Percentiles rank a stretch among this genome's conserved stretches.
Evolutionary conservation across 1,140 invertebrate genomes (phyloP).

Genomic region (Zaprionus ornatus): DNA sequence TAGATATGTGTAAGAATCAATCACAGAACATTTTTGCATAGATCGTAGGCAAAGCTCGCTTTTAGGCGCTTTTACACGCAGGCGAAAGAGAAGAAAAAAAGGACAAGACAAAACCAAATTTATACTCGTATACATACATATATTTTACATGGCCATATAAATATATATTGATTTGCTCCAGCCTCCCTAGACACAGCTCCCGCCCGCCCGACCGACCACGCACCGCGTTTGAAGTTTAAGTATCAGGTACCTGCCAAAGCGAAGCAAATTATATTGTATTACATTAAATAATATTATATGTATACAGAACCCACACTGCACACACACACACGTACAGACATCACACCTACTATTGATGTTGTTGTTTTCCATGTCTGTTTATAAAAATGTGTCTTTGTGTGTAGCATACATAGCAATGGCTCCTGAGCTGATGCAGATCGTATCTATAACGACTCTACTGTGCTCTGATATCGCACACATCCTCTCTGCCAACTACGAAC

Average conservation of each 20-base stretch:
- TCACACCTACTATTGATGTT: conserved; percentile 46
- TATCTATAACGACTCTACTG: neutral
- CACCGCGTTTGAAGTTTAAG: conserved; percentile 69
- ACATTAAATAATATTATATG: conserved; percentile 36
- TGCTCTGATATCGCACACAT: neutral
- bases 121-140: conserved; percentile 16
- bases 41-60: conserved; percentile 72
- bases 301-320: conserved; percentile 30
- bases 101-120: conserved; percentile 15
- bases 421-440: too few relatives aligned
- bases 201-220: conserved; percentile 6
- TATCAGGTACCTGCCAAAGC: conserved; percentile 76
- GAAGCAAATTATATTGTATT: conserved; percentile 38
- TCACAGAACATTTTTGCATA: conserved; percentile 70
- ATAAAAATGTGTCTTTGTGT: conserved; percentile 49
- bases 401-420: conserved; percentile 39
- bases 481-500: conserved; percentile 12
- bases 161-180: conserved; percentile 46
- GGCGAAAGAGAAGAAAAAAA: conserved; percentile 43
- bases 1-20: conserved; percentile 29
- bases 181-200: neutral
- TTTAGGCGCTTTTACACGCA: conserved; percentile 82
- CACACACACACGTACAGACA: conserved; percentile 21
- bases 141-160: conserved; percentile 23
- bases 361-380: conserved; percentile 38